phyloP scores from a whole-genome alignment of 2,797 vertebrate species.

The Molossus alvarezi region DNA sequence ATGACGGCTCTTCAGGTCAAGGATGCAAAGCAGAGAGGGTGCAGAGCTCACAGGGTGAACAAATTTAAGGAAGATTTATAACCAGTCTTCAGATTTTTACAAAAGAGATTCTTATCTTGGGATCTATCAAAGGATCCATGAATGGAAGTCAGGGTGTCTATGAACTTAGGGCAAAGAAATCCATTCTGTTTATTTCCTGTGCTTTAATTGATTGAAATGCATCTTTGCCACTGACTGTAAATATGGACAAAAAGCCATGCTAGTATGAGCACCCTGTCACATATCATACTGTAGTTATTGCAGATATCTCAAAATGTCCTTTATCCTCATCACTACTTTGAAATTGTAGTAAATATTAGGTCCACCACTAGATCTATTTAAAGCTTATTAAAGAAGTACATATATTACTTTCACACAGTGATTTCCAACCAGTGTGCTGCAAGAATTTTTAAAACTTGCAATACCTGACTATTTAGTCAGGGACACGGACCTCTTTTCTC shows the following conservation, averaged over 20 bases:
- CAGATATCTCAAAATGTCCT: neutral
- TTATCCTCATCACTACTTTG: neutral
- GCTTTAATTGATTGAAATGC: slow-evolving; percentile 41
- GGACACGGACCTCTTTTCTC: neutral
- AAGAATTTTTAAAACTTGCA: neutral
- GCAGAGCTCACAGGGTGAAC: neutral
- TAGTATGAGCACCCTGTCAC: neutral
- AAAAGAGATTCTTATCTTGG: neutral
- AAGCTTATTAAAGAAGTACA: neutral
- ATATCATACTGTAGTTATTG: neutral
- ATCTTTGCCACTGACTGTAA: neutral
- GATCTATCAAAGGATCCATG: neutral
- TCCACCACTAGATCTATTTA: neutral
- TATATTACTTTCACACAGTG: neutral
- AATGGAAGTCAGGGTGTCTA: neutral
- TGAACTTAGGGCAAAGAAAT: slow-evolving; percentile 18
- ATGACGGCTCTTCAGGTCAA: neutral
- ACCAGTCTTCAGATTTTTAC: neutral
- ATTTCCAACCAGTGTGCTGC: neutral
- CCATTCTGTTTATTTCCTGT: neutral
- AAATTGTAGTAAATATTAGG: slow-evolving; percentile 38
- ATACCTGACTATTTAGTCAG: neutral
- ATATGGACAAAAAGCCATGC: neutral
- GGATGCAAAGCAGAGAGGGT: neutral
- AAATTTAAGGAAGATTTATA: neutral